Base-by-base conservation (phyloP, 2,113 vertebrate species). In the Micronisus gabar region DNA sequence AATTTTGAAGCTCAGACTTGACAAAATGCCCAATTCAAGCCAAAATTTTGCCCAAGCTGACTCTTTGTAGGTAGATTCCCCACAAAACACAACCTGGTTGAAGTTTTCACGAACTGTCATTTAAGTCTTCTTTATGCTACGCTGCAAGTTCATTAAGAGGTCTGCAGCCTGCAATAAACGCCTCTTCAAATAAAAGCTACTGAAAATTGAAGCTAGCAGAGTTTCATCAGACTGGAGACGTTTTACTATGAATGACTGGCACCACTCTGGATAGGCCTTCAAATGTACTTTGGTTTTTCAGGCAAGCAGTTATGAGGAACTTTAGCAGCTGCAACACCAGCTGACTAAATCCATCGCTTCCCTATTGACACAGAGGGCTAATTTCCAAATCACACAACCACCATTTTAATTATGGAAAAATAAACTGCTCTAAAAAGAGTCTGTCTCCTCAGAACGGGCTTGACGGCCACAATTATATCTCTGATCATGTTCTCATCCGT, bases 291-390 rank as follows among this genome's bases (percentile, higher is more conserved):
- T 92, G 81, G 52, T 75, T 97, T 91, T 59, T 67, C 63, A 94
- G 71, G 91, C 61, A 56, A 67, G 88, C 27, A 17, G 72, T 68
- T 95, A 59, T 9, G 68, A 94, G 88, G 87, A 96, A 89, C 86
- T 72, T 32, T 6, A 92, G 93, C 59, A 86, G 93, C 81, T 76
- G 8, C 66, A 78, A 55, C 68, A n/a, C 18, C 88, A 95, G 93
- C 82, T 97, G 96, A 90, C 80, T 76, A 96, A 97, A 97, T 90
- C 92, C 86, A 88, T 87, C 2, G 5, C 91, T 93, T 95, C 94
- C 93, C 95, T 96, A 76, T 88, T 97, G 96, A 95, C 91, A 95
- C 80, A 94, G 38, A 68, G 84, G 88, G 89, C 81, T 91, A 7
- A 73, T 93, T 91, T 95, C 86, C 92, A 97, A 95, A 95, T 86